Base-by-base conservation (phyloP, 92 coral and sea anemone genomes). In the Umimayanthus chanpuru region DNA sequence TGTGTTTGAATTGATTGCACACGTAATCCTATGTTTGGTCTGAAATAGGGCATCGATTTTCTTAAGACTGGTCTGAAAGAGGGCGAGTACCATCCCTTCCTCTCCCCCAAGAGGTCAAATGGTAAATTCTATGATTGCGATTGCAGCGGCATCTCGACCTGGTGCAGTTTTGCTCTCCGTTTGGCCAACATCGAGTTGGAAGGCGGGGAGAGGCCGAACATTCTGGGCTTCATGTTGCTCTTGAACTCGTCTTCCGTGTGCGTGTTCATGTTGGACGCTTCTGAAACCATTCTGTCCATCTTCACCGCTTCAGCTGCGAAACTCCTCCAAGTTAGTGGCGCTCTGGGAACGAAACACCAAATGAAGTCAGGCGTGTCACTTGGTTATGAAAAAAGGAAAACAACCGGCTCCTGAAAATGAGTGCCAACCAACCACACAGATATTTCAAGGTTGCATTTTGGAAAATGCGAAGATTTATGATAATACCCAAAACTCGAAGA, bases 141-240 rank as follows among this genome's bases (percentile, higher is more conserved):
- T 83, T 43, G 65, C 6, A 58, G 78, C 5, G 66, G 55, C 47
- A 38, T 81, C 56, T 81, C 86, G 16, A 58, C 38, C n/a, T 81
- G 76, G 58, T 91, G 94, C 32, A 91, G 80, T 55, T 92, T 92
- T 36, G 99, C 99, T 70, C 99, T 90, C 26, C 99, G 93, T 82
- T 89, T 93, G 6, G 99, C 99, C 85, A 97, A 88, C 40, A 81
- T 83, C 30, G 99, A 97, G 77, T 95, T 94, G n/a, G 97, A 96
- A 4, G 99, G 99, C 18, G 99, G 99, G 3, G 99, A 97, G 66
- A 97, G 94, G 32, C 99, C 99, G 49, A 97, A 91, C 66, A 88
- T 71, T 81, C 93, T 86, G 44, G 98, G 96, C 81, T 94, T 91
- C 71, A 87, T 71, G 77, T 81, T 90, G 40, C 77, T 82, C 85